These are phyloP conservation scores for Synergus umbraculus DNA, from an alignment of 2,888 invertebrate genomes.

Conservation along the genomic window DNA sequence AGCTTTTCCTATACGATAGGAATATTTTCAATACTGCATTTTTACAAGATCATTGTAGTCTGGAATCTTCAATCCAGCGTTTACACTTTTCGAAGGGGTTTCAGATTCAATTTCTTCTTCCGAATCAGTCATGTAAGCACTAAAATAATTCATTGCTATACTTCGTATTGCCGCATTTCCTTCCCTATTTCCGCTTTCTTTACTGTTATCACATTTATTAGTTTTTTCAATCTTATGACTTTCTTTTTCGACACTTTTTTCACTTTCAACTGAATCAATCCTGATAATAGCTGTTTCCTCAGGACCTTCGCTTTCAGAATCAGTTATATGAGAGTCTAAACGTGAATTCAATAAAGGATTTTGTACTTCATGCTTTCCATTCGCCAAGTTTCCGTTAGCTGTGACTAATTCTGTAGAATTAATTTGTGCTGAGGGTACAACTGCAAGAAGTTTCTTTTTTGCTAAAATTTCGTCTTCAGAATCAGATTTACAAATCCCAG, in stretches of 20 bases:
- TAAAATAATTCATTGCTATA: constrained; percentile 53
- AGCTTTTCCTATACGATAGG: neutral
- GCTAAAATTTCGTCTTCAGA: constrained; percentile 57
- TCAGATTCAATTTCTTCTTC: constrained; percentile 54
- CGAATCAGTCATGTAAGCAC: constrained; percentile 56
- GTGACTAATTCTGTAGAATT: constrained; percentile 1
- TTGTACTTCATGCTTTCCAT: constrained; percentile 42
- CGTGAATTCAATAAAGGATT: constrained; percentile 65
- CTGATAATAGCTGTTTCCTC: neutral
- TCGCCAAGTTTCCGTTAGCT: neutral
- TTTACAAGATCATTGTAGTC: constrained; percentile 63
- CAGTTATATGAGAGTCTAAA: constrained; percentile 65
- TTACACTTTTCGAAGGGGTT: neutral
- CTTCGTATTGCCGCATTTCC: neutral
- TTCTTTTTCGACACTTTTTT: constrained; percentile 4
- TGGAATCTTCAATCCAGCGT: constrained; percentile 58
- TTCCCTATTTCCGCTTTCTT: neutral
- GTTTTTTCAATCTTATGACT: constrained; percentile 3
- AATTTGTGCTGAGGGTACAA: neutral
- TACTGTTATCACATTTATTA: neutral
- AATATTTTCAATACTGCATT: constrained; percentile 54
- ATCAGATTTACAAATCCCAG: constrained; percentile 13
- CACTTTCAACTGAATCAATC: neutral
- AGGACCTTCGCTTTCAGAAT: constrained; percentile 65
- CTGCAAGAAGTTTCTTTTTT: constrained; percentile 36